Base-by-base conservation (phyloP, 2,113 vertebrate species). In the Dermatemys mawii region DNA sequence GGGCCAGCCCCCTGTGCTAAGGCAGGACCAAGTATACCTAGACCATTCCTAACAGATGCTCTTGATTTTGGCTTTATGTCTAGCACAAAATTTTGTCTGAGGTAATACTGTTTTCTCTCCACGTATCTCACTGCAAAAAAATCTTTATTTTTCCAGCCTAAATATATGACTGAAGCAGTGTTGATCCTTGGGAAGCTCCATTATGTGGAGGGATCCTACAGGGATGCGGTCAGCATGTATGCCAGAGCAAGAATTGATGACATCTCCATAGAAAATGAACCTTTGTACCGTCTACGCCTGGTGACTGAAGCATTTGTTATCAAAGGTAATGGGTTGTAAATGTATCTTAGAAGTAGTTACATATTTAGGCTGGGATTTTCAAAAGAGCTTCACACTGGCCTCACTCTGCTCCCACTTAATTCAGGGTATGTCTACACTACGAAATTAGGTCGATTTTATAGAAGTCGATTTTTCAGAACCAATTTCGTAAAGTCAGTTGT, bases 211-310 rank as follows among this genome's bases (percentile, higher is more conserved):
- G 99, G 99, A 67, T 98, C 98, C 5, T 99, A 99, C 97, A 97
- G 99, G 87, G 99, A 99, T 35, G 99, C 99, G 49, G 98, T 99
- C 97, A 99, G 99, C 93, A 99, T 99, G 99, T 99, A 99, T 27
- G 99, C 99, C 4, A 98, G 97, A 94, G 99, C 99, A 16, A 99
- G 99, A 57, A 98, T 99, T 35, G 99, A 99, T 76, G 98, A 99
- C 89, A 97, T 99, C 70, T 98, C 98, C 1, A 91, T 98, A 85
- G 98, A 99, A 19, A 98, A 98, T 84, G 98, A 99, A 94, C 99
- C 99, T 1, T 96, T 98, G 84, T 99, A 99, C 88, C 95, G 99
- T 96, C 98, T 99, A 93, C 99, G 99, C n/a, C 97, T 99, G 96
- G 95, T 99, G 94, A 98, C 99, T 0, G 99, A 99, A 97, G 99